Conservation (phyloP, 2,888 invertebrate species). For the Hymenopus coronatus region DNA sequence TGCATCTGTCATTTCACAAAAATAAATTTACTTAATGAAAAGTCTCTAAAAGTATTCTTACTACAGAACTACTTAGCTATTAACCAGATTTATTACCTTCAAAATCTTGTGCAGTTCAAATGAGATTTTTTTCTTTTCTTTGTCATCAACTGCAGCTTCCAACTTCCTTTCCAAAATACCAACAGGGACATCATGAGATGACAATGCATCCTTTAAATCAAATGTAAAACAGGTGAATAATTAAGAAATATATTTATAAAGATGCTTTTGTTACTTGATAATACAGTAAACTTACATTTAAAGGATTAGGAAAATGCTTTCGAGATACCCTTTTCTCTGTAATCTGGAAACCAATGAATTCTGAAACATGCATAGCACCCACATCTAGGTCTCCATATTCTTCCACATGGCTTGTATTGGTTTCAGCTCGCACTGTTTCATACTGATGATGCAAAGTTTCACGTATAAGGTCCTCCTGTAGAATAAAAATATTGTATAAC, state of each 20-base stretch:
- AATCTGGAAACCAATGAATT: slow-evolving; percentile 39
- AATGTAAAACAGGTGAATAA: neutral
- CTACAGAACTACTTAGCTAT: neutral
- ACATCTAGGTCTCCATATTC: slow-evolving; percentile 53
- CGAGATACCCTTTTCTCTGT: neutral
- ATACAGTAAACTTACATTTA: neutral
- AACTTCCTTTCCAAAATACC: slow-evolving; percentile 44
- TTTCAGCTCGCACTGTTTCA: slow-evolving; percentile 51
- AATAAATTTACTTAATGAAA: too few relatives aligned
- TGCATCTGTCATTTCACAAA: too few relatives aligned
- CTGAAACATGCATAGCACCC: slow-evolving; percentile 39
- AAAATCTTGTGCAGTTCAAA: slow-evolving; percentile 38
- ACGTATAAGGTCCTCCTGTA: slow-evolving; percentile 47
- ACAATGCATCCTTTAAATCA: slow-evolving; percentile 43
- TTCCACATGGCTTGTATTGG: slow-evolving; percentile 57
- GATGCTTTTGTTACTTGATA: neutral
- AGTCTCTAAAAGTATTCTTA: too few relatives aligned
- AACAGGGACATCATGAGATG: slow-evolving; percentile 47
- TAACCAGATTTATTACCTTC: slow-evolving; percentile 38
- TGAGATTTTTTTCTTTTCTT: slow-evolving; percentile 37
- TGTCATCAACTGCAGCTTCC: slow-evolving; percentile 37
- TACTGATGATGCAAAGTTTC: slow-evolving; percentile 55
- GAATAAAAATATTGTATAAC: neutral
- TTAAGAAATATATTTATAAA: neutral
- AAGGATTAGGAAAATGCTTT: neutral